These are phyloP conservation scores for Apocheima hispidaria DNA, from an alignment of 2,888 invertebrate genomes.

Conservation along the genomic window DNA sequence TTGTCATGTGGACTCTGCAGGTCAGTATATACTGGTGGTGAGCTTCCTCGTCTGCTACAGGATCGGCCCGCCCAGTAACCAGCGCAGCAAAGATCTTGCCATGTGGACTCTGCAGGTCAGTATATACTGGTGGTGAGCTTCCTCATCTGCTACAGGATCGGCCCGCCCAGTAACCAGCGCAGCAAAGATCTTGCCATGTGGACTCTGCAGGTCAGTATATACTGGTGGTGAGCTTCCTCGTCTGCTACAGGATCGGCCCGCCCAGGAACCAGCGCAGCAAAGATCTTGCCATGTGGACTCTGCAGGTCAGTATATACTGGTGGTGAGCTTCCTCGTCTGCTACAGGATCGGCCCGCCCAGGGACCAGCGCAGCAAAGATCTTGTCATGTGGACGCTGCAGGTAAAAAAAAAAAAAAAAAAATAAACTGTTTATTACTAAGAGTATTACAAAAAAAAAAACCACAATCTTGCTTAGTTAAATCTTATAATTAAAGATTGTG, in stretches of 20 bases:
- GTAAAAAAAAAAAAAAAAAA: too few relatives aligned
- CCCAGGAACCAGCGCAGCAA: constrained; percentile 60
- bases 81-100: constrained; percentile 95
- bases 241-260: constrained; percentile 94
- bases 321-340: constrained; percentile 82
- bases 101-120: constrained; percentile 94
- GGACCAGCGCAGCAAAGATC: constrained; percentile 82
- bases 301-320: constrained; percentile 87
- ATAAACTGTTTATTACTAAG: too few relatives aligned
- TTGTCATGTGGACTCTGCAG: constrained; percentile 97
- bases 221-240: constrained; percentile 37
- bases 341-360: constrained; percentile 90
- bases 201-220: constrained; percentile 90
- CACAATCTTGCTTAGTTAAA: too few relatives aligned
- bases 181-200: constrained; percentile 94
- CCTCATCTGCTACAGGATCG: constrained; percentile 93
- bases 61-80: too few relatives aligned
- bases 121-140: not conserved
- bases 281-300: constrained; percentile 95
- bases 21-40: constrained; percentile 55
- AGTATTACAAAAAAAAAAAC: too few relatives aligned
- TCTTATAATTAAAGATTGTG: too few relatives aligned
- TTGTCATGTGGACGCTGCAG: constrained; percentile 97
- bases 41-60: constrained; percentile 96
- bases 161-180: constrained; percentile 58